Base-by-base conservation (phyloP, 2,797 vertebrate genomes). In the Sebastes flavidus region DNA sequence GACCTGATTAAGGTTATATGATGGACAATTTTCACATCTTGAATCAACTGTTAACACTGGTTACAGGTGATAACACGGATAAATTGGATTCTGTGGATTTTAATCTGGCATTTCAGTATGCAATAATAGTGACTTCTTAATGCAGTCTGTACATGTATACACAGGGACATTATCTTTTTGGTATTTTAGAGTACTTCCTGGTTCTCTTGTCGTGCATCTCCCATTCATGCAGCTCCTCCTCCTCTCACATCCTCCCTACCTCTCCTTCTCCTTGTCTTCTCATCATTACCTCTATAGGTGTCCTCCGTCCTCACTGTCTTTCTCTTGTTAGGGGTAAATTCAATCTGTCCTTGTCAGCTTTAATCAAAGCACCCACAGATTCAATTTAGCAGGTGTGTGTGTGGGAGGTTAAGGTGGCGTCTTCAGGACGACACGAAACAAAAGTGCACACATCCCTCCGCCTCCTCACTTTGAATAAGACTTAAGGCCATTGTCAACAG, bases 321-420 rank as follows among this genome's bases (percentile, higher is more conserved):
- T 78, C 76, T 82, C 89, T 89, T 90, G 87, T 93, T 93, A 86
- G 91, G 91, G 91, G 92, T 92, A 94, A 95, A 92, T 94, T 93
- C 93, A 93, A 94, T 96, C 91, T 93, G 93, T 95, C 94, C 93
- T 94, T 94, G 95, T 95, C 94, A 91, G 90, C 86, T 94, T 94
- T 96, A 95, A 96, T 95, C 94, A 95, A 93, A 94, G 89, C 91
- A 78, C 88, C 91, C 90, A 89, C 94, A 90, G 85, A 95, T 95
- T 95, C 87, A 91, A 91, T 95, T 94, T 94, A 91, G 91, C 88
- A 74, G 85, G 76, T 84, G 55, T 82, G 56, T 82, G 88, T 83
- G 89, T 90, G 82, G 88, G 91, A 92, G 90, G 89, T 87, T 89
- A 87, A 91, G 87, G 90, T 88, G 87, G 85, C 61, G 80, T 92